Percentiles rank a stretch among this genome's conserved stretches.
These are phyloP conservation scores for Ophion ellenae DNA, from an alignment of 2,888 invertebrate species.

Conservation along the genomic window DNA sequence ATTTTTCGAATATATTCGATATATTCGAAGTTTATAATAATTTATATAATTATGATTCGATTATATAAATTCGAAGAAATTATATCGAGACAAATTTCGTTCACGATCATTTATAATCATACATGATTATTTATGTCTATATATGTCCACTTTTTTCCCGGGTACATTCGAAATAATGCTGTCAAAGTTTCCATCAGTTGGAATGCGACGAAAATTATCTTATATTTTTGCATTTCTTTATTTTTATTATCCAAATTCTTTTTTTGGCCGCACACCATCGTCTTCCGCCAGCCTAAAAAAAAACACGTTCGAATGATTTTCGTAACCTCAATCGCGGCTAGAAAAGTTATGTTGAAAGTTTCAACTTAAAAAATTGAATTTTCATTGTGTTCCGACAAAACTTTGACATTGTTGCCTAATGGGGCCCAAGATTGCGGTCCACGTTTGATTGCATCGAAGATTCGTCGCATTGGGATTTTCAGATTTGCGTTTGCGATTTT, in stretches of 20 bases:
- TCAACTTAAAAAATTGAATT: background rate
- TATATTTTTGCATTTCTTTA: background rate
- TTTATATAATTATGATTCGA: no score
- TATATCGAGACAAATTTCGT: no score
- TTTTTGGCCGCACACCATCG: background rate
- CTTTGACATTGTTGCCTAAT: background rate
- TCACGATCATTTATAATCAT: no score
- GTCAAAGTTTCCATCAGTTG: background rate
- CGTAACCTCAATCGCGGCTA: no score
- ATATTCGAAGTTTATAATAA: no score
- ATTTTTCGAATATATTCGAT: no score
- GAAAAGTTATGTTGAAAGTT: background rate
- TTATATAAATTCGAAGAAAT: no score
- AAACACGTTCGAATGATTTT: background rate
- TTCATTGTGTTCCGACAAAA: background rate
- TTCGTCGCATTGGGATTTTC: constrained; percentile 78
- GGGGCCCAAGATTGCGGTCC: background rate
- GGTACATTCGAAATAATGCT: background rate
- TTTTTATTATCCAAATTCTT: background rate
- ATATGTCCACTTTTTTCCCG: background rate
- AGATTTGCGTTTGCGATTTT: constrained; percentile 96
- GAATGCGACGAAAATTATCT: background rate
- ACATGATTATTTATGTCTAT: no score
- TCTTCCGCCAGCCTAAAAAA: background rate
- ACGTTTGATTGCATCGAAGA: background rate